These are phyloP conservation scores for Limanda limanda DNA, from an alignment of 2,113 vertebrate genomes.

Conservation along the genomic window DNA sequence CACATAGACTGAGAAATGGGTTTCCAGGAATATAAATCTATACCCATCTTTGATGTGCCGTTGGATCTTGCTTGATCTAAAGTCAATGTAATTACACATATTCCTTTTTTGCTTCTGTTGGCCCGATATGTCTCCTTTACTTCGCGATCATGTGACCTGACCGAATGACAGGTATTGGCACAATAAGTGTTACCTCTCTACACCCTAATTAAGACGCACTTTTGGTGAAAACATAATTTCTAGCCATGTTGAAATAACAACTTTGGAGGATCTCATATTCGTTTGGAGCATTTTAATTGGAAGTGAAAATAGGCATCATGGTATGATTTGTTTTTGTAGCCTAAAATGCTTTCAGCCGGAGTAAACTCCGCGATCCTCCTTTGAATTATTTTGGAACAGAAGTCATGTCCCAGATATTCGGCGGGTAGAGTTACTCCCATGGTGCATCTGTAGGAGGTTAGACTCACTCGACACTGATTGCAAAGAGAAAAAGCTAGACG, in stretches of 20 bases:
- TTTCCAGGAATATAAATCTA: slow-evolving; percentile 6
- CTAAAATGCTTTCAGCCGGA: slow-evolving; percentile 30
- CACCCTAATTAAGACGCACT: slow-evolving; percentile 1
- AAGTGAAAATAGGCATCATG: slow-evolving; percentile 21
- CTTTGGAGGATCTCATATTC: background rate
- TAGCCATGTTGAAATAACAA: background rate
- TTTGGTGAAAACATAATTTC: slow-evolving; percentile 1
- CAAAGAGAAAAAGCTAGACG: background rate
- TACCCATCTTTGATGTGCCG: slow-evolving; percentile 2
- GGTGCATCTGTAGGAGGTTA: slow-evolving; percentile 27
- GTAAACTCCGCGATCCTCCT: slow-evolving; percentile 1
- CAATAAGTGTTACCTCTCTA: background rate
- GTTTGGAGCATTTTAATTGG: slow-evolving; percentile 43
- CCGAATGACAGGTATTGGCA: background rate
- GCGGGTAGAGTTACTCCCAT: slow-evolving; percentile 14
- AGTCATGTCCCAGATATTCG: slow-evolving; percentile 46
- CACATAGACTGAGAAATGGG: background rate
- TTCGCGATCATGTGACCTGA: slow-evolving; percentile 6
- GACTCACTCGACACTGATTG: slow-evolving; percentile 11
- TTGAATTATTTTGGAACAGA: slow-evolving; percentile 42
- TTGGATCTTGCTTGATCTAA: background rate
- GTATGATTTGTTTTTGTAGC: slow-evolving; percentile 25
- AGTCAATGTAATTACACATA: background rate
- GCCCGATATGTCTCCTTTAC: background rate
- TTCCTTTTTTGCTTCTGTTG: background rate